Evolutionary conservation across 2,113 vertebrate genomes (phyloP).

Genomic region (Oreochromis tanganicae): DNA sequence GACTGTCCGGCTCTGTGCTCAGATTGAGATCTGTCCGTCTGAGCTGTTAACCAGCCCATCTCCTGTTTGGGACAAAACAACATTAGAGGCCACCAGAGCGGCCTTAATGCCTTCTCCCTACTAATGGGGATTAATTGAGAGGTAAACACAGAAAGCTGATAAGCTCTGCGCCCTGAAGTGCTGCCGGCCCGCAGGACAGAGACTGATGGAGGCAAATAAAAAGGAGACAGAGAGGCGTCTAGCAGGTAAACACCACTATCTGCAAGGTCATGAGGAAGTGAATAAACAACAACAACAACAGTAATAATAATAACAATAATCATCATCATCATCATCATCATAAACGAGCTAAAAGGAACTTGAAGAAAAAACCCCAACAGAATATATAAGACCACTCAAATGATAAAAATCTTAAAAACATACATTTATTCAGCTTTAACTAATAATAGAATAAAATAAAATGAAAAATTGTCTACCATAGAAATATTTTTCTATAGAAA

Average conservation of each 20-base stretch:
- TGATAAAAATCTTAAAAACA: not conserved
- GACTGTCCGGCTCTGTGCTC: conserved; percentile 13
- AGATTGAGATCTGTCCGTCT: conserved; percentile 35
- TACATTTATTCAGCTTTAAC: not conserved
- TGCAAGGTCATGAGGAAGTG: not conserved
- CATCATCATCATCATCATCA: too few relatives aligned
- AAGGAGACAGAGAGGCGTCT: conserved; percentile 62
- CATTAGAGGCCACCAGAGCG: not conserved
- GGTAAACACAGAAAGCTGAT: conserved; percentile 50
- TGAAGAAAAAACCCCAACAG: not conserved
- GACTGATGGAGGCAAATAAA: conserved; percentile 51
- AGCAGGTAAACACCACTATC: not conserved
- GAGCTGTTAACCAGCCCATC: conserved; percentile 20
- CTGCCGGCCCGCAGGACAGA: conserved; percentile 24
- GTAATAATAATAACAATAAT: not conserved
- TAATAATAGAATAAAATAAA: not conserved
- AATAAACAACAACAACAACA: not conserved
- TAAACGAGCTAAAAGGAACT: not conserved
- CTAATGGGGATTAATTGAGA: conserved; percentile 59
- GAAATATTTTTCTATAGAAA: not conserved
- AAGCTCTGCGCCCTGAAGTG: conserved; percentile 15
- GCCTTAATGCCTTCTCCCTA: not conserved
- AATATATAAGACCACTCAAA: not conserved
- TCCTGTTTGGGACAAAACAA: conserved; percentile 27
- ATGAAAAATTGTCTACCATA: not conserved